Base-by-base conservation (phyloP, 2,797 vertebrate genomes). In the Sibirionetta formosa region DNA sequence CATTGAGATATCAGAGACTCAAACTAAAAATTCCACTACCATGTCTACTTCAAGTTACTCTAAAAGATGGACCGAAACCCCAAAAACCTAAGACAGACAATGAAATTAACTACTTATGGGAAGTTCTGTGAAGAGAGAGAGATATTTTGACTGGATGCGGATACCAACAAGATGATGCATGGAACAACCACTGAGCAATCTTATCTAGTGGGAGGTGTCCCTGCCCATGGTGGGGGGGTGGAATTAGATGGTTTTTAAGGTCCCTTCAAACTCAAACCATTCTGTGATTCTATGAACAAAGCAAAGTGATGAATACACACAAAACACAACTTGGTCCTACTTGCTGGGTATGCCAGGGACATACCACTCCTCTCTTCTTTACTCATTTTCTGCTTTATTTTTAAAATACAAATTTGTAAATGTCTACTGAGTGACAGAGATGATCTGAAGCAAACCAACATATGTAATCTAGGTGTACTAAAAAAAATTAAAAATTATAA, bases 391-490 rank as follows among this genome's bases (percentile, higher is more conserved):
- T 31, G 5, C 38, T 14, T 23, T 85, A 38, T 36, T 82, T 86
- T 90, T 63, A 69, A 90, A 82, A 82, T 4, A 79, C 1, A 27
- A 40, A 78, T 78, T 48, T 90, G 23, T 50, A 88, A 82, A n/a
- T 7, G 29, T 56, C 35, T 63, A 54, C 19, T 44, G 14, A 53
- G 68, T 68, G 31, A 77, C 9, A 53, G 24, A 48, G 26, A 53
- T 77, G 27, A 50, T 33, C 46, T 78, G 53, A 88, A 73, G 48
- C 24, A 90, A 86, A 75, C 11, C 17, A 73, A 77, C 13, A 14
- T 27, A 88, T 44, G 70, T 60, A 64, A 77, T 33, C 56, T 56
- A 60, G 27, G 14, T 24, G 7, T 24, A 75, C 6, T 83, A 66
- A 24, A 90, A 86, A 63, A 10, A 6, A 54, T 72, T 65, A 51